Conservation (phyloP, 2,888 invertebrate species). For the Leptura quadrifasciata region DNA sequence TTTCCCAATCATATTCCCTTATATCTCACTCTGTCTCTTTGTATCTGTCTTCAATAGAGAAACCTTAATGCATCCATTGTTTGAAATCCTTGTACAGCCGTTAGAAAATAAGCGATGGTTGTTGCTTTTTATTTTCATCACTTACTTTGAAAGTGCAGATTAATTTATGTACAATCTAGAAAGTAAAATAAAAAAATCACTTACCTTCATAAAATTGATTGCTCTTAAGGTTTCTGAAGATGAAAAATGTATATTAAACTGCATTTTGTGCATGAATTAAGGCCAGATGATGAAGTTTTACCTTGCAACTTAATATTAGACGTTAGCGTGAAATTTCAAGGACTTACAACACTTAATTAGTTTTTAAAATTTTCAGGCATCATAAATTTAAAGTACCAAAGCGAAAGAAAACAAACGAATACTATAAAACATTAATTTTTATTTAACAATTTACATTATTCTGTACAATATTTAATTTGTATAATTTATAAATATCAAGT, state of each 20-base stretch:
- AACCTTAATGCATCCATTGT: too few species aligned
- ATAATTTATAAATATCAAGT: slow-evolving; percentile 57
- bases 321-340: too few species aligned
- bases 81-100: neutral
- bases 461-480: slow-evolving; percentile 57
- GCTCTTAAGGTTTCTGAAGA: neutral
- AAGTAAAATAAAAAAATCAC: slow-evolving; percentile 1
- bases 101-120: neutral
- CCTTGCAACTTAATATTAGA: slow-evolving; percentile 4
- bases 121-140: neutral
- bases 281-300: slow-evolving; percentile 12
- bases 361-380: neutral
- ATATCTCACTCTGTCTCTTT: too few species aligned
- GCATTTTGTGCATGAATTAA: slow-evolving; percentile 14
- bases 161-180: neutral
- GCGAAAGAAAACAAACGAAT: neutral
- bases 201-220: slow-evolving; percentile 12
- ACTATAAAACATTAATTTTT: slow-evolving; percentile 52
- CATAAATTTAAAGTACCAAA: neutral
- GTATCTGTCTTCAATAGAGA: too few species aligned
- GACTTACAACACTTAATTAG: neutral
- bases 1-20: too few species aligned
- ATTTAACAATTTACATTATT: slow-evolving; percentile 56
- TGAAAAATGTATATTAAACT: slow-evolving; percentile 15
- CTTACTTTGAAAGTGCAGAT: neutral